Evolutionary conservation across 2,797 vertebrate species (phyloP), one percentile per base, ranked within the genome.

Genomic region (Spatula versicolor): DNA sequence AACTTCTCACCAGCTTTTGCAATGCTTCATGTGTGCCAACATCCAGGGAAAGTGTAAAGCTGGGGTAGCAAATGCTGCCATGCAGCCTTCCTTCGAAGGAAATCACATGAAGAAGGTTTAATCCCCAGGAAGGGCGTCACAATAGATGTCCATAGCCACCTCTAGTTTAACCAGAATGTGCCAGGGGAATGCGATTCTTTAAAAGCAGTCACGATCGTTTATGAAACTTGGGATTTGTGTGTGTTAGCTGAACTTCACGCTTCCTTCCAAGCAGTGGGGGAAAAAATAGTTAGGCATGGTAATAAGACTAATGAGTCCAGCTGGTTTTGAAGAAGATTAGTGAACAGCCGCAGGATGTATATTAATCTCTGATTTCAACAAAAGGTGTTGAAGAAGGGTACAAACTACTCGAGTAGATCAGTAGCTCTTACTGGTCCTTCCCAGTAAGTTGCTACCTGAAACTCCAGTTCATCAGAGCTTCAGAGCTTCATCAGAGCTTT

Each of bases 1-100:
- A 79, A 75, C 67, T 59, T 87, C 66, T 88, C 66, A 83, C 46
- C 69, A 86, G 64, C 58, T 93, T 87, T 86, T 92, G 72, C 86
- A 91, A 50, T 0, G 0, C 69, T 83, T 86, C 18, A 2, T 62
- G 73, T 87, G 37, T 81, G 81, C 78, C 90, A 93, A 77, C 68
- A 77, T 74, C 33, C 75, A 83, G 2, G 1, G 68, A 68, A 85
- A 87, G 75, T 75, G 28, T 62, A 69, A 87, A 87, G 33, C 55
- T 80, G 84, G 71, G 64, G 60, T 62, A 72, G 60, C 33, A 93
- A 92, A 78, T 83, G 26, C 55, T 73, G 41, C 41, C 37, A 45
- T 39, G 16, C 30, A 37, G 16, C 41, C 83, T 76, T 74, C 62
- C 68, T 75, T 81, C 39, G 41, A 87, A 87, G 0, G 7, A 56